These are phyloP conservation scores for Lepus europaeus DNA, from an alignment of 2,113 vertebrate species.

Conservation along the genomic window DNA sequence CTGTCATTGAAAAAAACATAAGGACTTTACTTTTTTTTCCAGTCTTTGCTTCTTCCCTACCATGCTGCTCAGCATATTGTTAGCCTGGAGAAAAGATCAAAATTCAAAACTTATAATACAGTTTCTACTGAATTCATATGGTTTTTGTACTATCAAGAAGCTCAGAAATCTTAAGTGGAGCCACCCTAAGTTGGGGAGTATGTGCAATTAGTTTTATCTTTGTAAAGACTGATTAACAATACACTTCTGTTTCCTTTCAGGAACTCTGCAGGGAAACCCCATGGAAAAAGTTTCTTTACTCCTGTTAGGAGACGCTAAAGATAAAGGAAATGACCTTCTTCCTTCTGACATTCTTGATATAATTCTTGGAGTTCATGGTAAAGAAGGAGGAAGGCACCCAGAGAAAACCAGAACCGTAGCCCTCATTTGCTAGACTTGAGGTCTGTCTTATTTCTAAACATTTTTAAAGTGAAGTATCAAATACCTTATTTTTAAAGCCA, in stretches of 20 bases:
- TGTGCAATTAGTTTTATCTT: background rate
- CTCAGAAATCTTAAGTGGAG: too few species aligned
- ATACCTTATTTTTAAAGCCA: constrained; percentile 25
- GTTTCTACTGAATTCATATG: too few species aligned
- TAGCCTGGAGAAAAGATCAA: too few species aligned
- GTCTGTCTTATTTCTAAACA: background rate
- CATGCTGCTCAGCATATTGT: too few species aligned
- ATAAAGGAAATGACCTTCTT: background rate
- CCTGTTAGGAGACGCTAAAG: background rate
- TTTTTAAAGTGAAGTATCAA: constrained; percentile 37
- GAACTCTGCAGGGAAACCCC: background rate
- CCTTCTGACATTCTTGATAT: background rate
- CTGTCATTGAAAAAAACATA: background rate
- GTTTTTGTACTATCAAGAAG: too few species aligned
- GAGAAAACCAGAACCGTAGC: background rate
- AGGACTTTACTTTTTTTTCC: background rate
- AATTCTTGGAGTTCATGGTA: accelerated
- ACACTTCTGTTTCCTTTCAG: background rate
- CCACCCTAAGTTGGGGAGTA: too few species aligned
- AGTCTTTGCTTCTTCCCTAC: background rate
- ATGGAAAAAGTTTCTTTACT: background rate
- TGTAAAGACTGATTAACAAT: background rate
- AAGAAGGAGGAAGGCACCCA: background rate
- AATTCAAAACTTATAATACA: too few species aligned
- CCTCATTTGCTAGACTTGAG: background rate